Conservation (phyloP, 2,113 vertebrate species). For the Trogon surrucura region DNA sequence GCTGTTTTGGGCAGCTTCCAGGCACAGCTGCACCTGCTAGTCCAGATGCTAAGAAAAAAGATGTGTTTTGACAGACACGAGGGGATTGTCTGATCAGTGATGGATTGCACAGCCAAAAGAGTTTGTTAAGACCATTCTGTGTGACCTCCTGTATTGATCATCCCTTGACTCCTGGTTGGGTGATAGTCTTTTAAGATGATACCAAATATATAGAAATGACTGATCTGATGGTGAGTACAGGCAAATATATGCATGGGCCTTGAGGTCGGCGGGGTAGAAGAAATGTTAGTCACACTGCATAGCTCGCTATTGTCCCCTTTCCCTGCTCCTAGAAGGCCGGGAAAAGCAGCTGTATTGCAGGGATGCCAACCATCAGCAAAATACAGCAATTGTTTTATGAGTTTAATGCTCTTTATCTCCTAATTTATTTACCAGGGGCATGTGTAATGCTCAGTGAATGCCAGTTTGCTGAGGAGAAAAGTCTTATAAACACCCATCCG, state of each 20-base stretch:
- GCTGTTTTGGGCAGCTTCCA: neutral
- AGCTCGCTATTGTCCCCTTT: conserved; percentile 39
- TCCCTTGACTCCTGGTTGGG: neutral
- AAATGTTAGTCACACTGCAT: neutral
- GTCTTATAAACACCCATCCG: neutral
- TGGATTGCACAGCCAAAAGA: neutral
- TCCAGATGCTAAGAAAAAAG: neutral
- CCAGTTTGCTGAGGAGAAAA: neutral
- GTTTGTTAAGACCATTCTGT: neutral
- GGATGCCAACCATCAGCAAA: conserved; percentile 56
- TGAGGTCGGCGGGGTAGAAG: neutral
- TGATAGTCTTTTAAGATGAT: neutral
- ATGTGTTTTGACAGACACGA: neutral
- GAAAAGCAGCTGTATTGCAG: conserved; percentile 53
- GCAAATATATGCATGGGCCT: neutral
- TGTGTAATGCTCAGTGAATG: neutral
- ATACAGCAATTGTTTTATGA: conserved; percentile 55
- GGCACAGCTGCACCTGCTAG: neutral
- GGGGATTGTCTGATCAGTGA: neutral
- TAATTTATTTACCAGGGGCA: conserved; percentile 35
- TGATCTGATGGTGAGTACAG: neutral
- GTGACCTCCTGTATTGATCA: neutral
- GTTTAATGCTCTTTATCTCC: conserved; percentile 48
- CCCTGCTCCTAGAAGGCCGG: neutral
- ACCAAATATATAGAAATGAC: neutral